Conservation (phyloP, 1,140 invertebrate genomes). For the Diabrotica virgifera region DNA sequence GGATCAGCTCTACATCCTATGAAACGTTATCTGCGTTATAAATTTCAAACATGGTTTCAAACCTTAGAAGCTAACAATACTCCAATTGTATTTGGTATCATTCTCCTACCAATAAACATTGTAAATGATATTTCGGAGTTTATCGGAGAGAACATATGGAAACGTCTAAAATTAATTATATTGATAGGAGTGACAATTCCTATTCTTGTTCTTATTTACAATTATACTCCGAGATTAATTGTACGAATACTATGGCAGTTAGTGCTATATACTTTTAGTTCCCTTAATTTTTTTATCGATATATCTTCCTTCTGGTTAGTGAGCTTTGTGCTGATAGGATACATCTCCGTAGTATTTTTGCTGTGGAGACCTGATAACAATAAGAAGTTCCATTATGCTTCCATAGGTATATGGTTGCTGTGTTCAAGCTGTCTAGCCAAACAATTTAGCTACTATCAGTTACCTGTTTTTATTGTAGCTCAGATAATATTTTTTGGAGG, state of each 20-base stretch:
- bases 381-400: conserved; percentile 55
- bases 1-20: conserved; percentile 88
- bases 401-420: conserved; percentile 61
- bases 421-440: conserved; percentile 61
- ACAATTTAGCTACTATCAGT: conserved; percentile 57
- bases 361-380: conserved; percentile 62
- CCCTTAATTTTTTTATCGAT: conserved; percentile 39
- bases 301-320: conserved; percentile 36
- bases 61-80: conserved; percentile 58
- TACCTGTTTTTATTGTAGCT: conserved; percentile 56
- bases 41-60: conserved; percentile 70
- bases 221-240: conserved; percentile 55
- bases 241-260: conserved; percentile 51
- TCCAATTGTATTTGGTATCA: conserved; percentile 66
- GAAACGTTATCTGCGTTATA: conserved; percentile 70
- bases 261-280: conserved; percentile 23
- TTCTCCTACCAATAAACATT: conserved; percentile 69
- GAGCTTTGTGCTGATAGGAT: conserved; percentile 49
- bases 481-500: conserved; percentile 54
- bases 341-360: conserved; percentile 52
- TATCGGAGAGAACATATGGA: conserved; percentile 62
- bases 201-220: conserved; percentile 48
- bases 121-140: conserved; percentile 68
- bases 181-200: conserved; percentile 45
- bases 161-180: conserved; percentile 59